Percentiles rank a stretch among this genome's conserved stretches.
phyloP scores from a whole-genome alignment of 2,113 vertebrate species.

The Rhinichthys klamathensis region DNA sequence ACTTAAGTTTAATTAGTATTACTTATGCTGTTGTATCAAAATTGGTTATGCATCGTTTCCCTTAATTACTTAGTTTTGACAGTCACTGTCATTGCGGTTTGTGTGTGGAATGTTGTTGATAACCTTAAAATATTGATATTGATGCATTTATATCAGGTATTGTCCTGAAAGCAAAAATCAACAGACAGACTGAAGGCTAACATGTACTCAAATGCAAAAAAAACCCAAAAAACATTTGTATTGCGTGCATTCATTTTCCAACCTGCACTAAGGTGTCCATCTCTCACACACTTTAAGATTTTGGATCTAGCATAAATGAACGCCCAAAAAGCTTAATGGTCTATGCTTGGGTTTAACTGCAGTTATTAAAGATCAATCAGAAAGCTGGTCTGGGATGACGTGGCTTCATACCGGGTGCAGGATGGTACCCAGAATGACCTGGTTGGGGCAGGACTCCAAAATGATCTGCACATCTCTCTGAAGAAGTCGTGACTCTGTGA shows the following conservation, averaged over 20 bases:
- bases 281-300: neutral
- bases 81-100: neutral
- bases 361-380: neutral
- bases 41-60: neutral
- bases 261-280: neutral
- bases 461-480: conserved; percentile 98
- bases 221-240: neutral
- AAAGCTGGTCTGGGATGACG: neutral
- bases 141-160: neutral
- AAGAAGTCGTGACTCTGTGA: conserved; percentile 93
- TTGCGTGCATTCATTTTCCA: neutral
- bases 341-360: neutral
- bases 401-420: conserved; percentile 85
- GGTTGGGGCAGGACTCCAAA: conserved; percentile 97
- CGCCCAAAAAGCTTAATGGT: neutral
- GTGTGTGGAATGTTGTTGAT: neutral
- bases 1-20: neutral
- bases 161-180: neutral
- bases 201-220: neutral
- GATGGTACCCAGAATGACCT: conserved; percentile 94
- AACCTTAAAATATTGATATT: neutral
- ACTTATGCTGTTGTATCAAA: neutral
- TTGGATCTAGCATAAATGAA: neutral
- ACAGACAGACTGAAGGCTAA: neutral
- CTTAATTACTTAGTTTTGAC: neutral